phyloP scores from a whole-genome alignment of 1,140 invertebrate species.

The Drosophila equinoxialis region DNA sequence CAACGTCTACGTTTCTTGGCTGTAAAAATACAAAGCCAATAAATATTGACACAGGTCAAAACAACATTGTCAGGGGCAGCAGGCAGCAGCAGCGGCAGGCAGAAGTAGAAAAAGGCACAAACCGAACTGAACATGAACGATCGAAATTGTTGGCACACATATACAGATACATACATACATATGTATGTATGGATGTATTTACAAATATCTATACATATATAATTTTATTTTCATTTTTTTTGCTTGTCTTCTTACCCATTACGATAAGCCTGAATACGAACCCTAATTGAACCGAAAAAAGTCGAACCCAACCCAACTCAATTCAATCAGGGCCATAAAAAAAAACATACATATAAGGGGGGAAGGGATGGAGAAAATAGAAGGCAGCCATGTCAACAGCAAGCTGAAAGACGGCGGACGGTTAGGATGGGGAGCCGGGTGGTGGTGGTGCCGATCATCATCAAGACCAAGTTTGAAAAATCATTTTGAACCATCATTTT shows the following conservation, averaged over 20 bases:
- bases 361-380: conserved; percentile 15
- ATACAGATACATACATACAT: neutral
- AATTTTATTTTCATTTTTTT: conserved; percentile 18
- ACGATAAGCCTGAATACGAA: conserved; percentile 63
- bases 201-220: neutral
- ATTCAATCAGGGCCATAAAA: conserved; percentile 74
- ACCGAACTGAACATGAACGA: conserved; percentile 32
- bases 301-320: conserved; percentile 55
- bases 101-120: conserved; percentile 8
- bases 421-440: neutral
- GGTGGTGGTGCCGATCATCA: neutral
- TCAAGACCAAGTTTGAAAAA: conserved; percentile 58
- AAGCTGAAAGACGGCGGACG: neutral
- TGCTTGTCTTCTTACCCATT: conserved; percentile 33
- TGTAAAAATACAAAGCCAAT: conserved; percentile 66
- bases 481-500: conserved; percentile 56
- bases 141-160: conserved; percentile 51
- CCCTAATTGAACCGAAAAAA: conserved; percentile 52
- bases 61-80: conserved; percentile 12
- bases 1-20: conserved; percentile 28
- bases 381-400: conserved; percentile 25
- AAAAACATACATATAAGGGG: conserved; percentile 44
- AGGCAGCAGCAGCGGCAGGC: conserved; percentile 1
- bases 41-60: conserved; percentile 75
- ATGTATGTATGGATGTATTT: neutral